Conservation (phyloP, 2,113 vertebrate species). For the Cephalopterus ornatus region DNA sequence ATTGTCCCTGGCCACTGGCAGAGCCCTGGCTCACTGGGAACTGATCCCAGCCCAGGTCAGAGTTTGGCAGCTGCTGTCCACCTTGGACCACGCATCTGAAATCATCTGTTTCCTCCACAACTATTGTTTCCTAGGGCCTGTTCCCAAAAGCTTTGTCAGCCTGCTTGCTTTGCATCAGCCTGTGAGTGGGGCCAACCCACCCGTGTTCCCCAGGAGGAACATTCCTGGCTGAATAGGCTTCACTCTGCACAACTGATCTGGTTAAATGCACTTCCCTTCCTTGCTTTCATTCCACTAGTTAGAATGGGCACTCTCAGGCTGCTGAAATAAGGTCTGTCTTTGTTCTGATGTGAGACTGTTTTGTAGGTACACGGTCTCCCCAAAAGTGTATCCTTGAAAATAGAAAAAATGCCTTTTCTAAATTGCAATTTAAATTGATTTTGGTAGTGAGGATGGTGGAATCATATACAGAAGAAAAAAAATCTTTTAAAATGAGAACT, state of each 20-base stretch:
- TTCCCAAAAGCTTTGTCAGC: background rate
- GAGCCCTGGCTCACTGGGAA: background rate
- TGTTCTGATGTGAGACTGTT: conserved; percentile 55
- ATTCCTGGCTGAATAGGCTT: background rate
- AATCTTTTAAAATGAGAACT: conserved; percentile 37
- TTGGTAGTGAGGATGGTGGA: background rate
- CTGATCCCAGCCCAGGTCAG: background rate
- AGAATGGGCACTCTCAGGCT: background rate
- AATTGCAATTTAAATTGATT: background rate
- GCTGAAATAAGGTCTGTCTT: conserved; percentile 36
- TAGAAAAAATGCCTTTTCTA: background rate
- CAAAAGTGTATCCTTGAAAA: background rate
- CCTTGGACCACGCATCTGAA: background rate
- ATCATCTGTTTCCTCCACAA: background rate
- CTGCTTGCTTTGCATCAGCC: background rate
- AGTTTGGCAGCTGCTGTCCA: background rate
- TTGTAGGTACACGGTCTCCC: background rate
- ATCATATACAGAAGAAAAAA: background rate
- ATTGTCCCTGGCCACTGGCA: accelerated
- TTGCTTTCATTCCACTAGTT: background rate
- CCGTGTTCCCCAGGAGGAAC: background rate
- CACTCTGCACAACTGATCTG: background rate
- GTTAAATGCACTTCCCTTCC: background rate
- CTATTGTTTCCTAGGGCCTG: background rate
- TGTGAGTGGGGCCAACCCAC: accelerated